Evolutionary conservation across 2,113 vertebrate genomes (phyloP).

Genomic region (human): GRCh38 chr7:81429501-81430000

Average conservation of each 20-base stretch:
- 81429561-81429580: not conserved
- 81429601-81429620: not conserved
- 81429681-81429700: not conserved
- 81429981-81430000: not conserved
- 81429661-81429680: not conserved
- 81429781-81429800: not conserved
- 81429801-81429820: not conserved
- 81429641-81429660: not conserved
- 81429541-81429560: not conserved
- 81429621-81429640: not conserved
- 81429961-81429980: not conserved
- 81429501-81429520: not conserved
- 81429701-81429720: not conserved
- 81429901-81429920: not conserved
- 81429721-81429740: not conserved
- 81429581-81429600: not conserved
- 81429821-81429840: not conserved
- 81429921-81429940: not conserved
- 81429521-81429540: not conserved
- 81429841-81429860: not conserved
- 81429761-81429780: not conserved
- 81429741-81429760: not conserved
- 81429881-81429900: not conserved
- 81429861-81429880: not conserved
- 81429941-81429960: not conserved